A percentile compares a stretch with the other conserved stretches of the same genome.
These are phyloP conservation scores for Drosophila funebris DNA, from an alignment of 1,140 invertebrate genomes.

Conservation along the genomic window DNA sequence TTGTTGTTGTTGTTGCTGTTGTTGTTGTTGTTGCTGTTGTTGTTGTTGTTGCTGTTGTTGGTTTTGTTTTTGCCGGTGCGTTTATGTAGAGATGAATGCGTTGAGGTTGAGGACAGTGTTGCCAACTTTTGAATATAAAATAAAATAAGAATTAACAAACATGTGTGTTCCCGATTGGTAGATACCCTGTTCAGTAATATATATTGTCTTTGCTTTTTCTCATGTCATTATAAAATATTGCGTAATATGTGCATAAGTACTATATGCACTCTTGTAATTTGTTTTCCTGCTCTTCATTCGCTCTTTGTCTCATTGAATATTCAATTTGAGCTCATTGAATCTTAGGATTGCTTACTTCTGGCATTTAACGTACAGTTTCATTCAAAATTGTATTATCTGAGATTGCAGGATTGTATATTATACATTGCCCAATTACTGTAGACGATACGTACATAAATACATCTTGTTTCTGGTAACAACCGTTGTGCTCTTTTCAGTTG, in stretches of 20 bases:
- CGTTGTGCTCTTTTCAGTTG: slow-evolving; percentile 20
- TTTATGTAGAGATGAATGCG: slow-evolving; percentile 43
- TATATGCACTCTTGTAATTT: too few species aligned
- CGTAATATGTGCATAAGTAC: too few species aligned
- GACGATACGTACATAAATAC: slow-evolving; percentile 14
- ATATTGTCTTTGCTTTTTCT: too few species aligned
- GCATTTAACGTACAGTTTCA: not conserved
- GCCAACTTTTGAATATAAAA: not conserved
- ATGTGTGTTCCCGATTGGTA: not conserved
- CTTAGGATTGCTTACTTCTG: not conserved
- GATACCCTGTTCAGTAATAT: not conserved
- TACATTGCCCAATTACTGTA: slow-evolving; percentile 21
- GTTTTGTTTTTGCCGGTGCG: slow-evolving; percentile 18
- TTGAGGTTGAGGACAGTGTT: slow-evolving; percentile 18
- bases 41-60: too few species aligned
- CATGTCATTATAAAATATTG: too few species aligned
- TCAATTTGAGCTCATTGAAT: too few species aligned
- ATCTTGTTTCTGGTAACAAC: slow-evolving; percentile 13
- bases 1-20: not conserved
- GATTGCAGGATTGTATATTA: not conserved
- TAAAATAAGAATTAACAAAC: not conserved
- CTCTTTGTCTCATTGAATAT: too few species aligned
- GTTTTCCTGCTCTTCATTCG: too few species aligned
- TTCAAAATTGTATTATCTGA: not conserved
- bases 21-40: not conserved